phyloP scores from a whole-genome alignment of 2,113 vertebrate species.

The Benthochromis sp. region DNA sequence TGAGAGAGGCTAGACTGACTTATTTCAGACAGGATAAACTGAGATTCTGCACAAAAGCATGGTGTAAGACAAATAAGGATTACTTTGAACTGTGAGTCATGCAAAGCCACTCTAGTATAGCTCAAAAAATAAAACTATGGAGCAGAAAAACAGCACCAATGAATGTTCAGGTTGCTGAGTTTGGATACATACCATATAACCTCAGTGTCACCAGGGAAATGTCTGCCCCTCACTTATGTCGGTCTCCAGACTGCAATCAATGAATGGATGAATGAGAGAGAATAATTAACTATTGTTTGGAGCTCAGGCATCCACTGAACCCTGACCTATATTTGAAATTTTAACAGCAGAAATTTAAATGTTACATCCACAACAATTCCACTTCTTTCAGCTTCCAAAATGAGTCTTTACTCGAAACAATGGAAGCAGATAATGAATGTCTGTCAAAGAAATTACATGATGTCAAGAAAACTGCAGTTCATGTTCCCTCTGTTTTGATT shows the following conservation, averaged over 20 bases:
- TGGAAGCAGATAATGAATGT: background rate
- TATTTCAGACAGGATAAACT: background rate
- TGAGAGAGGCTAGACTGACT: background rate
- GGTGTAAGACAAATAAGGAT: background rate
- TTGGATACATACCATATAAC: background rate
- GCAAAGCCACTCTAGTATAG: background rate
- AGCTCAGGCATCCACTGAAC: background rate
- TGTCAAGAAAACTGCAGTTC: background rate
- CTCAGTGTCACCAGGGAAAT: background rate
- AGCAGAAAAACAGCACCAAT: background rate
- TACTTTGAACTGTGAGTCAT: background rate
- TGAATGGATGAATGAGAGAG: background rate
- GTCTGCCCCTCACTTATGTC: background rate
- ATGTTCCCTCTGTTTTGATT: background rate
- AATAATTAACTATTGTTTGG: background rate
- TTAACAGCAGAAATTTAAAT: background rate
- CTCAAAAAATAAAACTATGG: background rate
- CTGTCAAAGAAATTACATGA: background rate
- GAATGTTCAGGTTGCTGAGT: background rate
- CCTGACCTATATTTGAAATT: background rate
- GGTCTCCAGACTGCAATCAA: background rate
- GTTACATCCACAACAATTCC: background rate
- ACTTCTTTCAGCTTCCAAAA: background rate
- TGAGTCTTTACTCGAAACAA: background rate
- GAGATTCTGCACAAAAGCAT: background rate